Evolutionary conservation across 92 coral and sea anemone species (phyloP), one percentile per base, ranked within the genome.

Genomic region (Palythoa caribaeorum): DNA sequence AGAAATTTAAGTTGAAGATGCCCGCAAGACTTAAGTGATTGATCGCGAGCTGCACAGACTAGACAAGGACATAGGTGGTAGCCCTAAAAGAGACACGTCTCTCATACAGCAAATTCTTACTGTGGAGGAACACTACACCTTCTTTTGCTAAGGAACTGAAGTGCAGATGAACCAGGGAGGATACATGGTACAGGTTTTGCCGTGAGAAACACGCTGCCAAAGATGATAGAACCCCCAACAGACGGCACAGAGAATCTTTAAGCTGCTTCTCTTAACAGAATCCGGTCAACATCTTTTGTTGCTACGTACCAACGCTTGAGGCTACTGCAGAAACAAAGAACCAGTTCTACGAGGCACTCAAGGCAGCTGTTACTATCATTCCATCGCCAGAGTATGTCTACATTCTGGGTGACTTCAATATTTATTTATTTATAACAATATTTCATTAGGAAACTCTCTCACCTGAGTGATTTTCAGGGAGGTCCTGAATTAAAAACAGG

Each of bases 51-150:
- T 90, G 79, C 60, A 85, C 47, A 44, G 92, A 28, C 28, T 28
- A 28, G 28, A 28, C 28, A 28, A 28, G 48, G 70, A 90, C 50
- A 54, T 77, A 50, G 80, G 77, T 79, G 20, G 80, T 73, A 38
- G 85, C 92, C 86, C 89, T 86, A 38, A 90, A 90, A 52, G 87
- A 90, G 75, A 90, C 90, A 20, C 74, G 90, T 72, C 87, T 78
- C 62, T 76, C 90, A 21, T 80, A 71, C 73, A 78, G 79, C 28
- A 87, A 86, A 9, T 84, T 87, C 89, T 55, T 85, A 74, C 28
- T 28, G 39, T 81, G 80, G 80, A 86, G 83, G 65, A 85, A 70
- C 77, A 73, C 83, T 73, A 79, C 62, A 90, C 90, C 14, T 79
- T 86, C 78, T 84, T 68, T 53, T 85, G 66, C 20, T 19, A 60